These are phyloP conservation scores for Schizopygopsis pylzovi DNA, from an alignment of 2,797 vertebrate genomes.

Conservation along the genomic window DNA sequence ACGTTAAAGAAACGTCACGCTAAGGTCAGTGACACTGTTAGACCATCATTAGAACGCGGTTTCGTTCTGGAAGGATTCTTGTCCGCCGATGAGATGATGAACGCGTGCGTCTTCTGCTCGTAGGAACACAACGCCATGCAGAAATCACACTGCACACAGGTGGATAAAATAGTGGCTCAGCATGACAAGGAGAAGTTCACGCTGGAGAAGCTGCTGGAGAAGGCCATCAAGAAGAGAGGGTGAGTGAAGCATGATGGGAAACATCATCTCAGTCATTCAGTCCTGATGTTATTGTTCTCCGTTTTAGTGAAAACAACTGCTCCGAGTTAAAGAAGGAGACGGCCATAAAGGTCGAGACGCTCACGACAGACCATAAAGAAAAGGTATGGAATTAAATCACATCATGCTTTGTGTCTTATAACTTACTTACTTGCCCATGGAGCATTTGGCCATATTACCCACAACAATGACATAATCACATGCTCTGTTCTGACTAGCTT, in stretches of 20 bases:
- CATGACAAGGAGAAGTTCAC: conserved; percentile 93
- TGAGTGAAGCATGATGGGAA: conserved; percentile 67
- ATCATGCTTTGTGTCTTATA: neutral
- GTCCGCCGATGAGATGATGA: neutral
- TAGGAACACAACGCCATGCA: conserved; percentile 95
- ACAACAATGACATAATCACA: neutral
- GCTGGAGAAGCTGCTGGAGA: conserved; percentile 93
- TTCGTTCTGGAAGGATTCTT: neutral
- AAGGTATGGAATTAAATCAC: conserved; percentile 81
- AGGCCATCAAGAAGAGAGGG: conserved; percentile 97
- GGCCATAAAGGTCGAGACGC: conserved; percentile 92
- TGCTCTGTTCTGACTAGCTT: neutral
- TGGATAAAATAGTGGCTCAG: conserved; percentile 94
- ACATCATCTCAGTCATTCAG: neutral
- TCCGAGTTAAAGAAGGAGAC: conserved; percentile 98
- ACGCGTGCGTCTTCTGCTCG: neutral
- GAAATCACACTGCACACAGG: conserved; percentile 94
- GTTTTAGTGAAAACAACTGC: conserved; percentile 92
- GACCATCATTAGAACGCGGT: neutral
- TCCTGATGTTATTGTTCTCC: neutral
- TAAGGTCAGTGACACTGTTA: conserved; percentile 82
- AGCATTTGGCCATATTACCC: neutral
- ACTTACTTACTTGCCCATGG: neutral
- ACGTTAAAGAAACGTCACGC: conserved; percentile 95
- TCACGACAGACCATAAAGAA: conserved; percentile 92